Evolutionary conservation across 92 coral and sea anemone genomes (phyloP).

Genomic region (Zoanthus gigantus): DNA sequence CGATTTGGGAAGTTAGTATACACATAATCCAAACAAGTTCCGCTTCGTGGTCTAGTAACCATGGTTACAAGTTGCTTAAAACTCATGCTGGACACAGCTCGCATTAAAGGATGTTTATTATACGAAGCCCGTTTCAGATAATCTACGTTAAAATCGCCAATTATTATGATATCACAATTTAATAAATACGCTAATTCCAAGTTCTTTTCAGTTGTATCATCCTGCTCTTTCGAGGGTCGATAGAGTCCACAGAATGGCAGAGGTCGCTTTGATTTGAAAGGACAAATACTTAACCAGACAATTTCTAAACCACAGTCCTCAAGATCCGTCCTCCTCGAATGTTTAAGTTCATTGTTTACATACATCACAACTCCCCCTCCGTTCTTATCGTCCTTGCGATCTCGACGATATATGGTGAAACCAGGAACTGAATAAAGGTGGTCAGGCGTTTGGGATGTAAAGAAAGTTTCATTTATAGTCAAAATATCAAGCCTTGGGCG

Average conservation of each 20-base stretch:
- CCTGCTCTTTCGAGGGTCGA: background rate
- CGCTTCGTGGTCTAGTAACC: constrained; percentile 14
- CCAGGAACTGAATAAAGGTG: constrained; percentile 8
- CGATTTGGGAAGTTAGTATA: constrained; percentile 25
- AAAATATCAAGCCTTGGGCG: background rate
- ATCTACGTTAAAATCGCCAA: background rate
- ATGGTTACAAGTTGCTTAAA: background rate
- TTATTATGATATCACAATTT: background rate
- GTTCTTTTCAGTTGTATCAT: background rate
- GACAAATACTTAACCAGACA: background rate
- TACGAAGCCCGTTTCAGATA: background rate
- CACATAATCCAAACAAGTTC: constrained; percentile 36
- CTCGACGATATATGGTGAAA: background rate
- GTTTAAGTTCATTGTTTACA: background rate
- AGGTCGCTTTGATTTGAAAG: background rate
- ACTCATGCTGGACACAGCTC: background rate
- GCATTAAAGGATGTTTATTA: background rate
- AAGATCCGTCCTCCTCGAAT: background rate
- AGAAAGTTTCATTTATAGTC: constrained; percentile 13
- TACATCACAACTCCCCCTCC: background rate
- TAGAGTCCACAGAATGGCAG: background rate
- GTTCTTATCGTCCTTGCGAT: background rate
- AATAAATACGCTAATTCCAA: background rate
- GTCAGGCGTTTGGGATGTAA: background rate
- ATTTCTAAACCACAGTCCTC: background rate